These are phyloP conservation scores for Hydrozoanthus gracilis DNA, from an alignment of 92 coral and sea anemone species.

Conservation along the genomic window DNA sequence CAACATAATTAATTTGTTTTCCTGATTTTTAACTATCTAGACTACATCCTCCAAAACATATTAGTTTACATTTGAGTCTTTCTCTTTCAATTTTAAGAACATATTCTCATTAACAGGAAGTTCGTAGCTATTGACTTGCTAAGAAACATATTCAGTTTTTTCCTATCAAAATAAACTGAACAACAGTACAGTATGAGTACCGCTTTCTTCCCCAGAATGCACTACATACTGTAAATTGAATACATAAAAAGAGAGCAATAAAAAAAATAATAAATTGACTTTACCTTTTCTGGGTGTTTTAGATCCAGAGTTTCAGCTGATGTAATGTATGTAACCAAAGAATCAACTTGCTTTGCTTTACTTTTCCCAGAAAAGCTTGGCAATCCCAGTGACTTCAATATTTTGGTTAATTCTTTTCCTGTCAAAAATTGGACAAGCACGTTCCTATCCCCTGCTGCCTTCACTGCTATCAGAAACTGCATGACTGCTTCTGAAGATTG, in stretches of 20 bases:
- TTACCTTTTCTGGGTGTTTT: too few relatives aligned
- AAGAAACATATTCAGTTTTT: neutral
- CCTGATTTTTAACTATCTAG: too few relatives aligned
- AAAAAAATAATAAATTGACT: neutral
- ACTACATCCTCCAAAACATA: too few relatives aligned
- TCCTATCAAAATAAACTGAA: conserved; percentile 9
- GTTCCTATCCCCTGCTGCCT: conserved; percentile 10
- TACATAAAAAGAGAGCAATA: neutral
- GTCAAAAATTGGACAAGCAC: conserved; percentile 29
- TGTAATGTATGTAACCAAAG: neutral
- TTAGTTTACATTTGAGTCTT: too few relatives aligned
- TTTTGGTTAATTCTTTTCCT: conserved; percentile 45
- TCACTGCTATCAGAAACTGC: conserved; percentile 22
- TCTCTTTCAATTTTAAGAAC: neutral
- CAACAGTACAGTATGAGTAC: neutral
- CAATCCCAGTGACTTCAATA: conserved; percentile 39
- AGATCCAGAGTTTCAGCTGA: too few relatives aligned
- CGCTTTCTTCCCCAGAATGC: neutral
- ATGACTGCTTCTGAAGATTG: conserved; percentile 1
- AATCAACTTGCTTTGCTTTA: conserved; percentile 37
- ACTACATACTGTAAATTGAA: neutral
- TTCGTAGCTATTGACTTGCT: too few relatives aligned
- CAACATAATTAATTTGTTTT: too few relatives aligned
- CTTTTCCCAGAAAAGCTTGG: conserved; percentile 49
- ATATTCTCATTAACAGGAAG: too few relatives aligned